Percentiles rank a stretch among this genome's conserved stretches.
Conservation (phyloP, 2,797 vertebrate genomes). For the Sebastes taczanowskii region DNA sequence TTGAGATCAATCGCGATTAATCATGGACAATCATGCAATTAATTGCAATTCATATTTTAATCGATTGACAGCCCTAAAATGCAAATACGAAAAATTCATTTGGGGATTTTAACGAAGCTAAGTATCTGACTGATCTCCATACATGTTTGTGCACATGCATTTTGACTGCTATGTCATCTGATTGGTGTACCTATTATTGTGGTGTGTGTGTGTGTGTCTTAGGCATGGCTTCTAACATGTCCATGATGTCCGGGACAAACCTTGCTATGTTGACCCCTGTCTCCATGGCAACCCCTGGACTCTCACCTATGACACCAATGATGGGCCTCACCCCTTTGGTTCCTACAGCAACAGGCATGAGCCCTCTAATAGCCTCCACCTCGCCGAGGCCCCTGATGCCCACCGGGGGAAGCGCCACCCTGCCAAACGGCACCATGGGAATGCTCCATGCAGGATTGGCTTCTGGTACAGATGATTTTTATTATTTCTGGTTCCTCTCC, state of each 20-base stretch:
- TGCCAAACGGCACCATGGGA: slow-evolving; percentile 89
- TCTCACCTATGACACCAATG: slow-evolving; percentile 82
- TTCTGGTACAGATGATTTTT: slow-evolving; percentile 47
- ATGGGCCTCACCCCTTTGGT: slow-evolving; percentile 64
- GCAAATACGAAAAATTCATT: background rate
- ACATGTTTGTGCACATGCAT: background rate
- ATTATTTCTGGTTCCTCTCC: background rate
- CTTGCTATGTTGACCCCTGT: slow-evolving; percentile 82
- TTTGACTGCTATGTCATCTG: background rate
- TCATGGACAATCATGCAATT: too few species aligned
- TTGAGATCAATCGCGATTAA: too few species aligned
- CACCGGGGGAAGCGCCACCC: slow-evolving; percentile 84
- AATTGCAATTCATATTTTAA: too few species aligned
- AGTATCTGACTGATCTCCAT: background rate
- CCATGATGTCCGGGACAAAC: slow-evolving; percentile 83
- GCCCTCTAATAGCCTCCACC: slow-evolving; percentile 58
- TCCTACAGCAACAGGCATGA: slow-evolving; percentile 73
- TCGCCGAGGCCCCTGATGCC: slow-evolving; percentile 85
- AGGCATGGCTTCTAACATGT: slow-evolving; percentile 93
- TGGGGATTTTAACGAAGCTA: background rate
- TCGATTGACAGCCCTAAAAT: background rate
- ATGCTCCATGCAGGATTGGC: slow-evolving; percentile 79
- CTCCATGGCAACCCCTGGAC: slow-evolving; percentile 78
- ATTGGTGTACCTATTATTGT: too few species aligned
- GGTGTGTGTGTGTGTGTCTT: slow-evolving; percentile 14